These are phyloP conservation scores for Drosophila lacertosa DNA, from an alignment of 1,140 invertebrate species.

Conservation along the genomic window DNA sequence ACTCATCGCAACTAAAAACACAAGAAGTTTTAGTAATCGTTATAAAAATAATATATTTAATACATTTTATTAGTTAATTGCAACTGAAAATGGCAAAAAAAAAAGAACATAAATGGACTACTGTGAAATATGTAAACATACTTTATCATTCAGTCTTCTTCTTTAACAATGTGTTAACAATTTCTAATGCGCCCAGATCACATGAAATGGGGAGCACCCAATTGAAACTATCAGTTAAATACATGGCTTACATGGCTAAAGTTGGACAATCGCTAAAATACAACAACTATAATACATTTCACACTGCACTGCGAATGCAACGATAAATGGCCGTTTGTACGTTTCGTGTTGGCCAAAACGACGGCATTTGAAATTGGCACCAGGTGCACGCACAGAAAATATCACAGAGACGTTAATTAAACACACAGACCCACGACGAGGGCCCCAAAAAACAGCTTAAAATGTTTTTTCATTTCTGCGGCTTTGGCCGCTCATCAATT, in stretches of 20 bases:
- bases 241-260: slow-evolving; percentile 2
- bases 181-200: slow-evolving; percentile 27
- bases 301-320: slow-evolving; percentile 48
- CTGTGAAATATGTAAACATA: slow-evolving; percentile 40
- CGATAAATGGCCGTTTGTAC: slow-evolving; percentile 2
- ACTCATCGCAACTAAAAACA: neutral
- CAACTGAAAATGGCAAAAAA: slow-evolving; percentile 41
- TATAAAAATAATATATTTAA: slow-evolving; percentile 12
- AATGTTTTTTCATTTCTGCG: slow-evolving; percentile 13
- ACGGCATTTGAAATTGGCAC: slow-evolving; percentile 23
- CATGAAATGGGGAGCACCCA: too few relatives aligned
- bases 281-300: slow-evolving; percentile 40
- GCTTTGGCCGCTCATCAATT: slow-evolving; percentile 73
- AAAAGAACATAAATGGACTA: slow-evolving; percentile 38
- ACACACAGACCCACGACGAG: neutral
- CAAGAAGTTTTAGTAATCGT: neutral
- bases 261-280: slow-evolving; percentile 14
- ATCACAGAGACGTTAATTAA: slow-evolving; percentile 61
- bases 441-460: too few relatives aligned
- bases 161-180: too few relatives aligned
- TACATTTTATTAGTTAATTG: slow-evolving; percentile 22
- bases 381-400: slow-evolving; percentile 55
- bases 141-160: slow-evolving; percentile 68
- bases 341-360: slow-evolving; percentile 21
- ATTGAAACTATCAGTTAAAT: slow-evolving; percentile 7